Percentiles rank a stretch among this genome's conserved stretches.
Conservation (phyloP, 2,888 invertebrate species). For the Euplagia quadripunctaria region DNA sequence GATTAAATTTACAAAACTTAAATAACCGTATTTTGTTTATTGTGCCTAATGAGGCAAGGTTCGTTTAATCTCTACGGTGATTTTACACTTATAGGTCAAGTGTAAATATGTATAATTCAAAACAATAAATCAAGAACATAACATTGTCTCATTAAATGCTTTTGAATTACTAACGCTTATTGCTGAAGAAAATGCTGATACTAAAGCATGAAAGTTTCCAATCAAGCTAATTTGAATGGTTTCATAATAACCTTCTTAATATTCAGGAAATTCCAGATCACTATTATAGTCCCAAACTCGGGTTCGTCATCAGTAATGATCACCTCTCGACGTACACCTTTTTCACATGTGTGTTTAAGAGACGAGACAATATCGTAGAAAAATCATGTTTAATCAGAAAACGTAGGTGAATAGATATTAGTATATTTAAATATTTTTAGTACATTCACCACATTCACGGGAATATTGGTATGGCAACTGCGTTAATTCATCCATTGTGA, state of each 20-base stretch:
- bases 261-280: constrained; percentile 77
- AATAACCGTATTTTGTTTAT: constrained; percentile 36
- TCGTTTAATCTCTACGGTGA: constrained; percentile 33
- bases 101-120: constrained; percentile 14
- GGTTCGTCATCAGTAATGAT: constrained; percentile 74
- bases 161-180: constrained; percentile 71
- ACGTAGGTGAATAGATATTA: constrained; percentile 81
- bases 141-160: constrained; percentile 59
- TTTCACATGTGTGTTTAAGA: constrained; percentile 71
- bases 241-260: constrained; percentile 74
- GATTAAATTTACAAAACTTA: constrained; percentile 44
- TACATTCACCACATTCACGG: constrained; percentile 65
- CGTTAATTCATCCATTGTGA: background rate
- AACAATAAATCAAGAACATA: constrained; percentile 14
- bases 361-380: constrained; percentile 57
- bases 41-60: constrained; percentile 51
- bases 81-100: constrained; percentile 27
- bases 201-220: constrained; percentile 67
- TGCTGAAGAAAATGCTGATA: constrained; percentile 61
- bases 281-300: constrained; percentile 78
- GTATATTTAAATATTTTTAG: constrained; percentile 61
- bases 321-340: constrained; percentile 57
- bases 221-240: constrained; percentile 45
- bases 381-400: constrained; percentile 70
- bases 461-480: constrained; percentile 17